phyloP scores from a whole-genome alignment of 2,888 invertebrate genomes.

The Lymantria monacha region DNA sequence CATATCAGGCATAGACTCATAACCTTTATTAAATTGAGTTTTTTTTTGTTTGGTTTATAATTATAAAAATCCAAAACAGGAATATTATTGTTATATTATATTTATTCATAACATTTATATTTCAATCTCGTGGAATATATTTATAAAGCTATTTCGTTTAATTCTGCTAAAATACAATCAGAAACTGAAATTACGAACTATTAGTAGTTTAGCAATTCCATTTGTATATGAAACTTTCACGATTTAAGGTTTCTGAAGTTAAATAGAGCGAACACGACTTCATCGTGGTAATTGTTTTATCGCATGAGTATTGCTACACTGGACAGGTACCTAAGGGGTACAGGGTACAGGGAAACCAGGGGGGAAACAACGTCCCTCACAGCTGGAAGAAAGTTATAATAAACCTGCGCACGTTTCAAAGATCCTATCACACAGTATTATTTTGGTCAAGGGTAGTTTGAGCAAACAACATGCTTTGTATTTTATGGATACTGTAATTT shows the following conservation, averaged over 20 bases:
- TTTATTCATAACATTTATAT: neutral
- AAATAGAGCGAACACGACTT: conserved; percentile 59
- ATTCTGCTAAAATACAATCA: neutral
- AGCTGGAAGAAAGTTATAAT: conserved; percentile 71
- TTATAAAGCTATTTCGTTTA: neutral
- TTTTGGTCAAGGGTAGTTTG: conserved; percentile 75
- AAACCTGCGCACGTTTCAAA: conserved; percentile 64
- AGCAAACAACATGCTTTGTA: conserved; percentile 54
- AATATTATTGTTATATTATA: no score
- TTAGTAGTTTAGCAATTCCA: conserved; percentile 6
- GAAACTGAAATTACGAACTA: neutral
- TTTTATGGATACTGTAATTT: conserved; percentile 52
- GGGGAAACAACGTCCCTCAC: conserved; percentile 42
- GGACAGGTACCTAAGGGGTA: conserved; percentile 43
- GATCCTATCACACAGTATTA: conserved; percentile 72
- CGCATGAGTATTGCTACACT: conserved; percentile 69
- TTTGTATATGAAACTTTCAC: conserved; percentile 33
- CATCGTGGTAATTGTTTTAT: conserved; percentile 77
- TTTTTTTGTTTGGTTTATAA: no score
- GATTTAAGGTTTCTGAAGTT: conserved; percentile 50
- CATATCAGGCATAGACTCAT: no score
- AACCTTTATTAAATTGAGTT: no score
- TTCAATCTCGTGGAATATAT: neutral
- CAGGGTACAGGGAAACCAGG: conserved; percentile 11
- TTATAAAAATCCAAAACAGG: no score